phyloP scores from a whole-genome alignment of 1,140 invertebrate species.

The Philopotamus ludificatus region DNA sequence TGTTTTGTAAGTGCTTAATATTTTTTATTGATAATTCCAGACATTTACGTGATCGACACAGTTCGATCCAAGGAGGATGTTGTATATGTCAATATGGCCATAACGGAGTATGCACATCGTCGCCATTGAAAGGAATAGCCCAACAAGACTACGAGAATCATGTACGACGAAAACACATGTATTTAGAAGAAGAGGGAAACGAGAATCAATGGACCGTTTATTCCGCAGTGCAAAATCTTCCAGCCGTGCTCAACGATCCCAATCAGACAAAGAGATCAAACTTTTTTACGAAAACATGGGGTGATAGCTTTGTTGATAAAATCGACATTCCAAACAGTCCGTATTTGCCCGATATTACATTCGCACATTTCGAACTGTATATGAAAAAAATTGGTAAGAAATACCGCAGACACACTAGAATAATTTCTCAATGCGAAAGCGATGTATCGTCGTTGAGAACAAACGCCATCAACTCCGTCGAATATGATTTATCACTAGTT shows the following conservation, averaged over 20 bases:
- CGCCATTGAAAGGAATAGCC: slow-evolving; percentile 85
- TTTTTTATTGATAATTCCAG: slow-evolving; percentile 50
- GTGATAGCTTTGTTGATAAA: slow-evolving; percentile 88
- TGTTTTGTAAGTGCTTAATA: neutral
- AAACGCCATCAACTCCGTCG: slow-evolving; percentile 45
- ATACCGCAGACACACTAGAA: slow-evolving; percentile 58
- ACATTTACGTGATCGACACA: slow-evolving; percentile 80
- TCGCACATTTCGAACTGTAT: slow-evolving; percentile 86
- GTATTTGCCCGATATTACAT: slow-evolving; percentile 80
- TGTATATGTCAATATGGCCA: slow-evolving; percentile 87
- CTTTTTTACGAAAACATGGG: slow-evolving; percentile 98
- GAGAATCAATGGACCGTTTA: slow-evolving; percentile 72
- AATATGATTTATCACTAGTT: slow-evolving; percentile 58
- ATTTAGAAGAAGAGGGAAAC: slow-evolving; percentile 55
- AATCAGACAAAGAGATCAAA: slow-evolving; percentile 84
- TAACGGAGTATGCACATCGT: slow-evolving; percentile 80
- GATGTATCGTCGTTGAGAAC: slow-evolving; percentile 29
- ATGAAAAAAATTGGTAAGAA: slow-evolving; percentile 72
- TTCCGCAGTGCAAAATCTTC: slow-evolving; percentile 88
- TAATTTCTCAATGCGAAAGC: slow-evolving; percentile 50
- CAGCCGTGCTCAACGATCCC: slow-evolving; percentile 95
- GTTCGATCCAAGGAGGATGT: slow-evolving; percentile 83
- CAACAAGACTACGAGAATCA: slow-evolving; percentile 88
- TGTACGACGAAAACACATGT: slow-evolving; percentile 76
- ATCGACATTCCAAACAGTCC: slow-evolving; percentile 71